These are phyloP conservation scores for Rhabdomys dilectus DNA, from an alignment of 2,113 vertebrate species.

Conservation along the genomic window DNA sequence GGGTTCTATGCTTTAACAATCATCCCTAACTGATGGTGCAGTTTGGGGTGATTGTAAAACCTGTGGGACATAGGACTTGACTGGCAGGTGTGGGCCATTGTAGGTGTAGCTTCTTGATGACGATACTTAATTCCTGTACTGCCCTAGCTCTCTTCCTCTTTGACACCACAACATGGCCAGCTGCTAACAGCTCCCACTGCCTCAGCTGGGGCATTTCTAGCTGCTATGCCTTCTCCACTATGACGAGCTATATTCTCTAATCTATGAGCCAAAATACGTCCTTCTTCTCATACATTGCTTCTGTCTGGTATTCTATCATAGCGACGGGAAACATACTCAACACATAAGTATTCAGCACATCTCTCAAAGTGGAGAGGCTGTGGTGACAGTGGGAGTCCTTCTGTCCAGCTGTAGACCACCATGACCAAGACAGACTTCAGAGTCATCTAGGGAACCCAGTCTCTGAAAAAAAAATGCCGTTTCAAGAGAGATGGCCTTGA, in stretches of 20 bases:
- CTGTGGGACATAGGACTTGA: not conserved
- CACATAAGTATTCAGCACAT: not conserved
- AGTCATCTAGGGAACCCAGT: fast-evolving
- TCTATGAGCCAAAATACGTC: not conserved
- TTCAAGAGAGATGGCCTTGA: not conserved
- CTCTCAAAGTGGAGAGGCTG: not conserved
- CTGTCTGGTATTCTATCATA: not conserved
- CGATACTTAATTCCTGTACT: not conserved
- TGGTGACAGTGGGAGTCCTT: not conserved
- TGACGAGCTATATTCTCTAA: not conserved
- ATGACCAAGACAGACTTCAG: fast-evolving
- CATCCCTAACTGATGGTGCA: not conserved
- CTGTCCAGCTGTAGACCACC: fast-evolving
- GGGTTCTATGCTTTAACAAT: not conserved
- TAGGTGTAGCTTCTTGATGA: not conserved
- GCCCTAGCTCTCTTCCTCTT: not conserved
- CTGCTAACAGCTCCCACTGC: not conserved
- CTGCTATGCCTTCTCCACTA: not conserved
- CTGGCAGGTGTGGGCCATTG: not conserved
- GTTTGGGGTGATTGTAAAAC: not conserved
- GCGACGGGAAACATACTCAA: not conserved
- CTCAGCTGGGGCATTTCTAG: not conserved
- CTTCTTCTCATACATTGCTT: not conserved
- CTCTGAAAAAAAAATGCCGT: no score
- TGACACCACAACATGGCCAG: not conserved